These are phyloP conservation scores for Drosophila lutescens DNA, from an alignment of 2,888 invertebrate species.

Conservation along the genomic window DNA sequence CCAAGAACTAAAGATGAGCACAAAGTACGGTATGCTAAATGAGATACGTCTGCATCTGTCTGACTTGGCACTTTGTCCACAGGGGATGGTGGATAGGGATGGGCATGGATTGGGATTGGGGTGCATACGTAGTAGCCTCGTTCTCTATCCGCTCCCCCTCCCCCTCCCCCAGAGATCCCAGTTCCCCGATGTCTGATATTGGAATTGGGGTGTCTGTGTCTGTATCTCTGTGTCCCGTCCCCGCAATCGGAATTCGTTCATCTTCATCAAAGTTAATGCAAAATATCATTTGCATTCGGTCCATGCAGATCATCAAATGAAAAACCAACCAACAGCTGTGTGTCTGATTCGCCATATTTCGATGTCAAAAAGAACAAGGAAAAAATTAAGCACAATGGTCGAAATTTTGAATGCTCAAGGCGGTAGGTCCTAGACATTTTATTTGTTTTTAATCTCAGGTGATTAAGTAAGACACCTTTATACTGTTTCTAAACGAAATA, in stretches of 20 bases:
- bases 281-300: constrained; percentile 71
- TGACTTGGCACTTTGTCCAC: constrained; percentile 62
- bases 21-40: constrained; percentile 39
- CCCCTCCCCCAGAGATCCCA: constrained; percentile 5
- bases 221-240: constrained; percentile 47
- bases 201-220: constrained; percentile 18
- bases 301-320: constrained; percentile 21
- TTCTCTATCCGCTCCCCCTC: background rate
- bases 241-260: constrained; percentile 63
- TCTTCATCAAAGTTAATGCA: constrained; percentile 66
- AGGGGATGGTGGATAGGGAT: background rate
- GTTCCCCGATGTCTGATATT: constrained; percentile 16
- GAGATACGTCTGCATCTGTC: constrained; percentile 37
- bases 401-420: background rate
- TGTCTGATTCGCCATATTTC: constrained; percentile 67
- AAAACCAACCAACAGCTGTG: constrained; percentile 59
- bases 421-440: too few relatives aligned
- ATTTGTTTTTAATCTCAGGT: too few relatives aligned
- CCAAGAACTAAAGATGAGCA: constrained; percentile 59
- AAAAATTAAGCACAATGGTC: background rate
- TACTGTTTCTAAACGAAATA: too few relatives aligned
- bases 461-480: too few relatives aligned
- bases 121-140: constrained; percentile 5
- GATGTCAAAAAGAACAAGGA: constrained; percentile 49
- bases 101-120: background rate